Conservation (phyloP, 2,113 vertebrate genomes). For the Cryptomyrus ogoouensis region DNA sequence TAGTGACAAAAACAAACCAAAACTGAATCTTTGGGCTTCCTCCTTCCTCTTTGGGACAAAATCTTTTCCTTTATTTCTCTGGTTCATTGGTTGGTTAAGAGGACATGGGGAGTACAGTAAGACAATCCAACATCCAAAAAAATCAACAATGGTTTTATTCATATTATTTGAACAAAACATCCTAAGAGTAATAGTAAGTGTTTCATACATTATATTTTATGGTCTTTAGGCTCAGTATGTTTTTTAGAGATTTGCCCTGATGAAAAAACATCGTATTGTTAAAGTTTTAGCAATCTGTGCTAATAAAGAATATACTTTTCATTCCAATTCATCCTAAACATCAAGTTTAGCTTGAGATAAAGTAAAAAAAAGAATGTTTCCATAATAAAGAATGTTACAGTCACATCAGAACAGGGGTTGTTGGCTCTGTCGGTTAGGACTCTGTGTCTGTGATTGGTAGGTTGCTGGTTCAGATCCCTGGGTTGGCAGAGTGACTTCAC, state of each 20-base stretch:
- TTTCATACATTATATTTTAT: not conserved
- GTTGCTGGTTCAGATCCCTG: not conserved
- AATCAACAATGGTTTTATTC: not conserved
- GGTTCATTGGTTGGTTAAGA: not conserved
- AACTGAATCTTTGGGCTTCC: not conserved
- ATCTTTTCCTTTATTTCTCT: not conserved
- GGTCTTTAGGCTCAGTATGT: not conserved
- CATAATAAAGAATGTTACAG: not conserved
- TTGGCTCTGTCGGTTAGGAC: not conserved
- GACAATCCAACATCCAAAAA: not conserved
- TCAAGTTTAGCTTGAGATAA: not conserved
- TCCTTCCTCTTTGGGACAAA: not conserved
- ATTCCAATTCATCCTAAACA: not conserved
- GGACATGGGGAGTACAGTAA: not conserved
- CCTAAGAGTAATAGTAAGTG: not conserved
- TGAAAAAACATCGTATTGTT: not conserved
- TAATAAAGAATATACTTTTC: not conserved
- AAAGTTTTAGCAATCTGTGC: not conserved
- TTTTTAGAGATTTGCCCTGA: not conserved
- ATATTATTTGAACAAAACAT: not conserved
- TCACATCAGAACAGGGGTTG: not conserved
- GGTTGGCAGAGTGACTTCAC: not conserved
- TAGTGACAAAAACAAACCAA: slow-evolving; percentile 41
- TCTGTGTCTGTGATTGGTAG: not conserved
- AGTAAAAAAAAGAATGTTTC: not conserved